Evolutionary conservation across 1,140 invertebrate genomes (phyloP).

Genomic region (Thaumatotibia leucotreta): DNA sequence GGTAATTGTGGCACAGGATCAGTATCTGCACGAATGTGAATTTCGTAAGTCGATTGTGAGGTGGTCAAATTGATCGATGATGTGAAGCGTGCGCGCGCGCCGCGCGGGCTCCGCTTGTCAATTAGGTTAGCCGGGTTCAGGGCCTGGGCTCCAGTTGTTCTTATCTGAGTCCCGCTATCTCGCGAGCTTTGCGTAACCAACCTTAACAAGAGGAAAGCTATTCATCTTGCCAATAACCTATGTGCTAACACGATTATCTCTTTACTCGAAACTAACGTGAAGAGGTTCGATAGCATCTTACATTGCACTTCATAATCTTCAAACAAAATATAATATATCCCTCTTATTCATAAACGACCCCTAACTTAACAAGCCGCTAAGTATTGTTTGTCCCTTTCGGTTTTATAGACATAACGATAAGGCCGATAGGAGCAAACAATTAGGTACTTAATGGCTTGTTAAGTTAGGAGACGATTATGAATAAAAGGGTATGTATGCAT

Average conservation of each 20-base stretch:
- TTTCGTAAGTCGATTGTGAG: conserved; percentile 64
- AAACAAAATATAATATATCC: no score
- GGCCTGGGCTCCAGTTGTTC: conserved; percentile 39
- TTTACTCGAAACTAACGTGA: not conserved
- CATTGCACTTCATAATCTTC: no score
- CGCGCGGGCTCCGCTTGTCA: conserved; percentile 58
- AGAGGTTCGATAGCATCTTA: no score
- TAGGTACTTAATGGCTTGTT: no score
- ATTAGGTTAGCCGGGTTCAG: conserved; percentile 63
- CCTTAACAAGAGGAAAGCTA: conserved; percentile 36
- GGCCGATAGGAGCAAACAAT: no score
- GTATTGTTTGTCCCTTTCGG: no score
- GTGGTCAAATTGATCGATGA: conserved; percentile 67
- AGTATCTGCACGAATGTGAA: conserved; percentile 51
- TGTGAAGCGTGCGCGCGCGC: conserved; percentile 51
- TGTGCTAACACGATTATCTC: not conserved
- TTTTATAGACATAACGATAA: no score
- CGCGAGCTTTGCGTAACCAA: conserved; percentile 45
- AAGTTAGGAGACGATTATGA: no score
- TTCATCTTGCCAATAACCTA: not conserved
- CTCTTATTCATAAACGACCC: no score
- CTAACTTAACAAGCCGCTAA: no score
- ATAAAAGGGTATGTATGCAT: no score
- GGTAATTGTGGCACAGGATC: conserved; percentile 41
- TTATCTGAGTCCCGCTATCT: conserved; percentile 53